A percentile compares a stretch with the other conserved stretches of the same genome.
Conservation (phyloP, 2,888 invertebrate genomes). For the Drosophila villosipedis region DNA sequence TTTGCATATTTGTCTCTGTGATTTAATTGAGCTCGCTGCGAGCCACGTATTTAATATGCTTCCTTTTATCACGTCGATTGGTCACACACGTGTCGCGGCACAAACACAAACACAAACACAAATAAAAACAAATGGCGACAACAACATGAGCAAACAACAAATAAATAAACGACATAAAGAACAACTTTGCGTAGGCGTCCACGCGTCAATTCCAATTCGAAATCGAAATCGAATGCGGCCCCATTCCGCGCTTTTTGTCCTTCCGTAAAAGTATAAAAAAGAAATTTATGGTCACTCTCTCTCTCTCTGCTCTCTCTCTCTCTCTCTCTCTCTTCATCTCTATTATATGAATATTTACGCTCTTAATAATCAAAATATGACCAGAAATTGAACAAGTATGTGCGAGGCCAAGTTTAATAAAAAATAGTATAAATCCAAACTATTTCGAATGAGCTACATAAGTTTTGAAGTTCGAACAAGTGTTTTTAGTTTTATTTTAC, state of each 20-base stretch:
- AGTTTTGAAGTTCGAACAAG: not conserved
- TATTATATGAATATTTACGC: slow-evolving; percentile 39
- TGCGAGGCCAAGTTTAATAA: slow-evolving; percentile 17
- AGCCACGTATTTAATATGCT: slow-evolving; percentile 46
- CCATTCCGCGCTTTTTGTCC: not conserved
- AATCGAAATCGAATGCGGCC: slow-evolving; percentile 11
- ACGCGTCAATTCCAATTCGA: slow-evolving; percentile 36
- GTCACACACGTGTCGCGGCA: slow-evolving; percentile 21
- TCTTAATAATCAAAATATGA: slow-evolving; percentile 35
- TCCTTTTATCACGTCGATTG: slow-evolving; percentile 38
- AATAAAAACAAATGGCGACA: slow-evolving; percentile 29
- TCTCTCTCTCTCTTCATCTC: not conserved
- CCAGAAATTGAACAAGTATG: slow-evolving; percentile 10
- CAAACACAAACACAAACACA: slow-evolving; percentile 17
- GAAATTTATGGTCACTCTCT: slow-evolving; percentile 30
- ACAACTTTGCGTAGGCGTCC: slow-evolving; percentile 41
- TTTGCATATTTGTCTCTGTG: slow-evolving; percentile 63
- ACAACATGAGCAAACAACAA: slow-evolving; percentile 41
- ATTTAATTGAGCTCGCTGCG: slow-evolving; percentile 57
- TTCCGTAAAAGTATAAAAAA: slow-evolving; percentile 23
- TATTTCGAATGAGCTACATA: not conserved
- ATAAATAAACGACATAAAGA: slow-evolving; percentile 34
- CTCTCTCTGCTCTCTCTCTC: slow-evolving; percentile 17
- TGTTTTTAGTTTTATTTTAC: not conserved
- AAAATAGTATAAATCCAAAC: slow-evolving; percentile 20